These are phyloP conservation scores for Nesospiza acunhae DNA, from an alignment of 2,113 vertebrate genomes.

Conservation along the genomic window DNA sequence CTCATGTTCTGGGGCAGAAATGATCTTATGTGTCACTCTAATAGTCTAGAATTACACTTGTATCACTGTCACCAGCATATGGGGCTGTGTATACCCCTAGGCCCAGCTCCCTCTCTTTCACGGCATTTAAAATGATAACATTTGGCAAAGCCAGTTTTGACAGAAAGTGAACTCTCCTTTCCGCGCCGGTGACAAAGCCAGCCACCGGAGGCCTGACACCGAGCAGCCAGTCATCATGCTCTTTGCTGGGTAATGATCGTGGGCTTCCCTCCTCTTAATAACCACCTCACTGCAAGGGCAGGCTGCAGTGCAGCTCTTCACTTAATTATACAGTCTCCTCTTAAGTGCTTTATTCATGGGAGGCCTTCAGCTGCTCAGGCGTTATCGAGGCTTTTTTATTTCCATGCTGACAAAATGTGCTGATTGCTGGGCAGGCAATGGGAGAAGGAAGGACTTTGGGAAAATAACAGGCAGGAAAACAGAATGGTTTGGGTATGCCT, in stretches of 20 bases:
- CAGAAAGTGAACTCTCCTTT: slow-evolving; percentile 86
- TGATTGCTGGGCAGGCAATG: background rate
- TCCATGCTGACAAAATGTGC: background rate
- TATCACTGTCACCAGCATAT: slow-evolving; percentile 93
- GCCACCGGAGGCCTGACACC: slow-evolving; percentile 84
- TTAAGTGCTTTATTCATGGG: slow-evolving; percentile 67
- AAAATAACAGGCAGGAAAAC: slow-evolving; percentile 5
- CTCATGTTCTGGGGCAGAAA: slow-evolving; percentile 84
- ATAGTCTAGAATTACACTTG: slow-evolving; percentile 97
- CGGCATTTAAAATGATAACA: slow-evolving; percentile 94
- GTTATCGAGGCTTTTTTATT: background rate
- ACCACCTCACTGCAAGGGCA: slow-evolving; percentile 62
- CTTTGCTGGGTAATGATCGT: slow-evolving; percentile 87
- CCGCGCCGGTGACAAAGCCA: slow-evolving; percentile 78
- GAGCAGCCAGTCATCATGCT: slow-evolving; percentile 82
- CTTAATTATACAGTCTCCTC: slow-evolving; percentile 77
- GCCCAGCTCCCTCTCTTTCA: slow-evolving; percentile 90
- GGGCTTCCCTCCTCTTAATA: slow-evolving; percentile 77
- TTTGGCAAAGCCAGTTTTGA: slow-evolving; percentile 90
- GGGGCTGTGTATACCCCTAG: slow-evolving; percentile 94
- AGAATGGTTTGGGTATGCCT: background rate
- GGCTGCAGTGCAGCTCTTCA: slow-evolving; percentile 40
- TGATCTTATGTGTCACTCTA: slow-evolving; percentile 91
- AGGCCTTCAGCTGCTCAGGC: slow-evolving; percentile 38
- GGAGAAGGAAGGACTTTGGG: background rate